Percentiles rank a stretch among this genome's conserved stretches.
Evolutionary conservation across 2,113 vertebrate genomes (phyloP).

Genomic region (Rhinoptilus africanus): DNA sequence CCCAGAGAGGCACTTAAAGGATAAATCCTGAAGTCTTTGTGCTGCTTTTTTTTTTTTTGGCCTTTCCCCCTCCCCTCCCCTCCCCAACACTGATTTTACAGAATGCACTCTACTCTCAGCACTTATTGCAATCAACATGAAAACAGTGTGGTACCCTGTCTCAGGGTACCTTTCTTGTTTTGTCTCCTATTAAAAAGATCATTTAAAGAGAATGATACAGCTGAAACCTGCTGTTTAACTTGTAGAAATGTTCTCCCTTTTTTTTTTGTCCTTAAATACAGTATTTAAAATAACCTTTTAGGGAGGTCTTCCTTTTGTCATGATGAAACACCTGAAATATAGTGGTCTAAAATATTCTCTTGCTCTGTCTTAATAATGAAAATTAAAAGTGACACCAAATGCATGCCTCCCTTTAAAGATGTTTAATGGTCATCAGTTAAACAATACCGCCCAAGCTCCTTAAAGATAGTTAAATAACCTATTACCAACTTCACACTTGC

Average conservation of each 20-base stretch:
- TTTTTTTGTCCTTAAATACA: neutral
- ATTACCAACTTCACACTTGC: neutral
- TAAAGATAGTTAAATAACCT: neutral
- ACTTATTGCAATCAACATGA: slow-evolving; percentile 74
- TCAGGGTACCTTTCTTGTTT: slow-evolving; percentile 61
- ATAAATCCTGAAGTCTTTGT: slow-evolving; percentile 64
- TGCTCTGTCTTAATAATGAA: neutral
- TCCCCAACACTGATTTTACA: slow-evolving; percentile 69
- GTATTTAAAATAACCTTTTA: neutral
- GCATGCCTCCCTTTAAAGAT: neutral
- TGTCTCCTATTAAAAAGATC: slow-evolving; percentile 68
- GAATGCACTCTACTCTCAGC: slow-evolving; percentile 56
- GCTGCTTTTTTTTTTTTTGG: neutral
- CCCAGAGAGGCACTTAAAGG: slow-evolving; percentile 44
- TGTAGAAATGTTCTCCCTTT: slow-evolving; percentile 35
- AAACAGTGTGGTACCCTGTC: slow-evolving; percentile 60
- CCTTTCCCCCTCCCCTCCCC: neutral
- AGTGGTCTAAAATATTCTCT: neutral
- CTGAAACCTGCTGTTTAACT: slow-evolving; percentile 70
- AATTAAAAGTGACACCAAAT: neutral
- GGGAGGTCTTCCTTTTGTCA: neutral
- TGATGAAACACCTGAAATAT: neutral
- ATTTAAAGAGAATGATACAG: slow-evolving; percentile 69
- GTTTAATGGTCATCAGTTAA: neutral
- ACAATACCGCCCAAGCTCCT: neutral